phyloP scores from a whole-genome alignment of 2,797 vertebrate genomes.

The Anguilla pacifica region DNA sequence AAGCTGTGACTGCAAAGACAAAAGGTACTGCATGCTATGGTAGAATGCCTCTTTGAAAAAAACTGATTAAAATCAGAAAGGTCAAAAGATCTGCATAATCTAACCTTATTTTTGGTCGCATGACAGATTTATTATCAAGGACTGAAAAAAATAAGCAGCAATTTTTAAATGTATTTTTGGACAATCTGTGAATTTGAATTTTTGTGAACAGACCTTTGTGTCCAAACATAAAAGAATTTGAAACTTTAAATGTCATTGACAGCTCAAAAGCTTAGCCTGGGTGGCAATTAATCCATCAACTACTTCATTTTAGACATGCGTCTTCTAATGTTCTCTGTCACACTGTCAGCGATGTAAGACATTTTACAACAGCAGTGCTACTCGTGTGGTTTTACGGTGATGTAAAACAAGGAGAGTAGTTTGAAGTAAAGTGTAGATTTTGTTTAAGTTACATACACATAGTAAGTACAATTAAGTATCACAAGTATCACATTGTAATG shows the following conservation, averaged over 20 bases:
- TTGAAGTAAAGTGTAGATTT: no score
- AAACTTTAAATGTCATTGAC: neutral
- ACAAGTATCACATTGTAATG: no score
- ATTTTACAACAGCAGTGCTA: no score
- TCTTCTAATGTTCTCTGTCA: neutral
- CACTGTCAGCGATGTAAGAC: neutral
- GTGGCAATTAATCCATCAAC: neutral
- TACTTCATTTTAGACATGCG: neutral
- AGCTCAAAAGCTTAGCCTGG: neutral
- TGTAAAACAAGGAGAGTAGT: no score
- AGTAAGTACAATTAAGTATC: no score
- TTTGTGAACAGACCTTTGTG: neutral
- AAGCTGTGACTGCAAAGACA: slow-evolving; percentile 8
- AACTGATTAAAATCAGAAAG: neutral
- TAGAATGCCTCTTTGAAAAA: neutral
- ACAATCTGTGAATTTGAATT: neutral
- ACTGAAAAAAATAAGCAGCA: no score
- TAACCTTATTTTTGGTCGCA: neutral
- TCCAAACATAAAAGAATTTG: neutral
- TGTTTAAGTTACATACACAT: no score
- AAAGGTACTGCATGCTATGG: neutral
- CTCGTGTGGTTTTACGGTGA: no score
- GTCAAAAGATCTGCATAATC: neutral
- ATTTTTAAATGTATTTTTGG: neutral
- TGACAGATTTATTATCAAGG: neutral